Percentiles rank a stretch among this genome's conserved stretches.
Evolutionary conservation across 2,113 vertebrate genomes (phyloP).

Genomic region (Hippocampus guttulatus): DNA sequence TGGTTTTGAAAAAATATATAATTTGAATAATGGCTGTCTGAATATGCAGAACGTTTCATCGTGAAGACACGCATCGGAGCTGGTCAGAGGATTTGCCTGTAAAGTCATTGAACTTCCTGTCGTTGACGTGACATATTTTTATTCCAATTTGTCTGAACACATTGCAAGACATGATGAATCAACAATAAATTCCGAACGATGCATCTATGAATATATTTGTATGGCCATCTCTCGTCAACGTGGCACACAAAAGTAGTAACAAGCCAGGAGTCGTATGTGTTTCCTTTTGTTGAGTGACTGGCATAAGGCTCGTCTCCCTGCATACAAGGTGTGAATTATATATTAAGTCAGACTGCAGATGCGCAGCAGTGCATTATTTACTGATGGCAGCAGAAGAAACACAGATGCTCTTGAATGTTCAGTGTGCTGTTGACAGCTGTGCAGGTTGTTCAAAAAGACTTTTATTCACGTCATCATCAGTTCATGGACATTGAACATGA

Average conservation of each 20-base stretch:
- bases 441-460: constrained; percentile 13
- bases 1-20: not conserved
- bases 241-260: constrained; percentile 3
- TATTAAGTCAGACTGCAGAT: constrained; percentile 41
- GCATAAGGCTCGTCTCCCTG: constrained; percentile 23
- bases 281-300: constrained; percentile 13
- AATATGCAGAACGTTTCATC: not conserved
- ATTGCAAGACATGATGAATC: not conserved
- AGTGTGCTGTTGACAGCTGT: constrained; percentile 28
- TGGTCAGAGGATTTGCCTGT: not conserved
- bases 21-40: not conserved
- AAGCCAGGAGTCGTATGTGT: not conserved
- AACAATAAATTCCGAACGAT: not conserved
- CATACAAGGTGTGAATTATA: constrained; percentile 48
- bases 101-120: not conserved
- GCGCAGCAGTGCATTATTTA: constrained; percentile 53
- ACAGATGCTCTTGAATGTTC: constrained; percentile 28
- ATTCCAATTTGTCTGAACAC: not conserved
- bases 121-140: not conserved
- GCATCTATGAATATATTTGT: not conserved
- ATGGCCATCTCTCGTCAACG: not conserved
- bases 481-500: constrained; percentile 14
- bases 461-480: constrained; percentile 15
- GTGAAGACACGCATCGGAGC: not conserved
- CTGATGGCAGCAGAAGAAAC: constrained; percentile 30